Evolutionary conservation across 2,888 invertebrate species (phyloP), one percentile per base, ranked within the genome.

Genomic region (Eledone cirrhosa): DNA sequence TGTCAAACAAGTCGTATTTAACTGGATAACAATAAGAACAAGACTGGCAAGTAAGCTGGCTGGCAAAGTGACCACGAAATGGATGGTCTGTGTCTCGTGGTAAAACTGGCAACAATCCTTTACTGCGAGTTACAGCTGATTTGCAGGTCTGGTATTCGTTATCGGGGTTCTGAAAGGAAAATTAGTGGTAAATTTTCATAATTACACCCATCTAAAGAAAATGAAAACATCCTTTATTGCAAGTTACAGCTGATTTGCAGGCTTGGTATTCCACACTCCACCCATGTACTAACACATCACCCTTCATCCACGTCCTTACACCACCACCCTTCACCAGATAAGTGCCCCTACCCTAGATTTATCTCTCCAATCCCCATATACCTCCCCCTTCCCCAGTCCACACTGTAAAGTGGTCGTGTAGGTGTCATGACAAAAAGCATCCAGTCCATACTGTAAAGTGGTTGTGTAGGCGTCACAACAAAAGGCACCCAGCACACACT

Each of bases 1-100:
- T 96, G 91, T 97, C 97, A 89, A 97, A 96, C 88, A 96, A 95
- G 90, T 97, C 97, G 90, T 96, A 96, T 33, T 95, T 94, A n/a
- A 97, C 94, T 0, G 96, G 94, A 82, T 95, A 95, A 94, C 94
- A 94, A 89, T 93, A 93, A 74, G 93, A 93, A 90, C 95, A 95
- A 78, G 93, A 93, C 53, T 93, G 93, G 88, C 95, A 95, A 81
- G 94, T 92, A 77, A 95, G 92, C 91, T 95, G 95, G 88, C 94
- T 95, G 77, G 95, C 95, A 81, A 95, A 91, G 48, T 95, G 93
- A 33, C 95, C 95, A 80, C 94, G 93, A 89, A 95, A 95, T 1
- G 95, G 95, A 89, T 94, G 87, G 48, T 88, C 88, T 41, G 83
- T 81, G 27, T 86, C 85, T n/a, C 84, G 80, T 1, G 88, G 87